Conservation (phyloP, 2,113 vertebrate genomes). For the Ariopsis seemanni region DNA sequence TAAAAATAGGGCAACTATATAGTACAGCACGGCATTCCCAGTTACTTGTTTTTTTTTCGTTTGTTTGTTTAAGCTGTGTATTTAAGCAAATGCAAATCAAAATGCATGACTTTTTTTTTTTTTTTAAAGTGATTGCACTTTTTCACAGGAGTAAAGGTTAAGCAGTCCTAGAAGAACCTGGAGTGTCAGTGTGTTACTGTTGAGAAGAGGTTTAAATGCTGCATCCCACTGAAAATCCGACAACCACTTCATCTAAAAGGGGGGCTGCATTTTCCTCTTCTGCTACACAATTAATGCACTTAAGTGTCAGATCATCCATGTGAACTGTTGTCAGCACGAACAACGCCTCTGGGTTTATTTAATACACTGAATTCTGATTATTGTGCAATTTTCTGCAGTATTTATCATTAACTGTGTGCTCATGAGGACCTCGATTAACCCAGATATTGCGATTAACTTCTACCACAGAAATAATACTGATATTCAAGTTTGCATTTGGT, state of each 20-base stretch:
- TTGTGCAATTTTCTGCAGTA: not conserved
- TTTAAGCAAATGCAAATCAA: not conserved
- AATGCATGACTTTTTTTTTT: not conserved
- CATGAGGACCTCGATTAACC: not conserved
- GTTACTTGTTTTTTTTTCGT: not conserved
- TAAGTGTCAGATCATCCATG: not conserved
- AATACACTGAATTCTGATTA: not conserved
- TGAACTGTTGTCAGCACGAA: not conserved
- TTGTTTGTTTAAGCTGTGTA: not conserved
- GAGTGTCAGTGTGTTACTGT: not conserved
- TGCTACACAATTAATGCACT: not conserved
- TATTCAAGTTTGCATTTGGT: not conserved
- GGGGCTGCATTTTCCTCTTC: not conserved
- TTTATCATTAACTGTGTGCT: not conserved
- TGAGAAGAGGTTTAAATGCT: not conserved
- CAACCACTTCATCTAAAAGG: not conserved
- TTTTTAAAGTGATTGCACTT: not conserved
- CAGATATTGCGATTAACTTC: not conserved
- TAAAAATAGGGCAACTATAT: not conserved
- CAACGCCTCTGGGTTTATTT: not conserved
- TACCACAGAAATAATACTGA: not conserved
- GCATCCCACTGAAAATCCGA: not conserved
- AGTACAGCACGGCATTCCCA: not conserved
- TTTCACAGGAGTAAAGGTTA: not conserved
- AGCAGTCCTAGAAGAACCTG: not conserved